A percentile compares a stretch with the other conserved stretches of the same genome.
These are phyloP conservation scores for Cliona cf. orientalis DNA, from an alignment of 37 sponge, comb jelly and placozoan genomes.

Conservation along the genomic window DNA sequence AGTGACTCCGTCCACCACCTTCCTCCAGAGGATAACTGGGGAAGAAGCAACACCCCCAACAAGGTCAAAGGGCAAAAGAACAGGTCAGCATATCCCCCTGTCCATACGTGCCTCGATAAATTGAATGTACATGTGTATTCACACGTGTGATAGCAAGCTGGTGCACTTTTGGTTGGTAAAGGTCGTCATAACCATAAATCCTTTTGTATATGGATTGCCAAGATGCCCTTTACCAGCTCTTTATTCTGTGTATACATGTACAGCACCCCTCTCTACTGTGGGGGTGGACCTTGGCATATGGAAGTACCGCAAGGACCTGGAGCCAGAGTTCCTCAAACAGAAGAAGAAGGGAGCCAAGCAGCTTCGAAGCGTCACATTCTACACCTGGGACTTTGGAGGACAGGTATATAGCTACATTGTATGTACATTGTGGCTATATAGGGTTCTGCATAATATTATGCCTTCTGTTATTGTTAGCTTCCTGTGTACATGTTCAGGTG, in stretches of 20 bases:
- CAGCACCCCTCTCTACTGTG: slow-evolving; percentile 84
- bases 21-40: slow-evolving; percentile 51
- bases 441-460: too few species aligned
- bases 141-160: too few species aligned
- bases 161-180: too few species aligned
- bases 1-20: slow-evolving; percentile 46
- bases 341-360: slow-evolving; percentile 34
- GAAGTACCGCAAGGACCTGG: slow-evolving; percentile 85
- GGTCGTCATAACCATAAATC: neutral
- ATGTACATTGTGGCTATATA: too few species aligned
- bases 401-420: slow-evolving; percentile 57
- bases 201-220: neutral
- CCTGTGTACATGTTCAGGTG: too few species aligned
- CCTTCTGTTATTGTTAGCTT: too few species aligned
- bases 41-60: slow-evolving; percentile 4
- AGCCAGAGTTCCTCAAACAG: slow-evolving; percentile 19
- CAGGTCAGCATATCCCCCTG: slow-evolving; percentile 1
- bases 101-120: neutral
- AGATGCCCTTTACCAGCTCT: neutral
- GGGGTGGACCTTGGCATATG: slow-evolving; percentile 91
- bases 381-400: slow-evolving; percentile 96
- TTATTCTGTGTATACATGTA: neutral
- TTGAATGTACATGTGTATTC: too few species aligned
- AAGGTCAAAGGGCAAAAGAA: neutral
- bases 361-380: slow-evolving; percentile 81